Evolutionary conservation across 2,113 vertebrate species (phyloP).

Genomic region (Motacilla alba): DNA sequence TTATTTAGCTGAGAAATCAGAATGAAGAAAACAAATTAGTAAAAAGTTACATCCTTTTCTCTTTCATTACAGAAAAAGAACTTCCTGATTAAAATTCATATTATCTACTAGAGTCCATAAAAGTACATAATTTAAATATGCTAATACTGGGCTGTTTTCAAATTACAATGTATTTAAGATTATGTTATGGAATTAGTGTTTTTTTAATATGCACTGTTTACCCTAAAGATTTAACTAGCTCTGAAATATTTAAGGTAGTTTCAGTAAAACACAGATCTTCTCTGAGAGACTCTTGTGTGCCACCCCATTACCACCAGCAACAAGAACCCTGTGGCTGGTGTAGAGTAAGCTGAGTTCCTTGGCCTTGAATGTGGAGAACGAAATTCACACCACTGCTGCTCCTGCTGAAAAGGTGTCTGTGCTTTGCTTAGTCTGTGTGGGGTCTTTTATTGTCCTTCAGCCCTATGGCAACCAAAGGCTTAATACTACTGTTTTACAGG

Average conservation of each 20-base stretch:
- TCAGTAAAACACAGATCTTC: not conserved
- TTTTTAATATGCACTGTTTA: slow-evolving; percentile 2
- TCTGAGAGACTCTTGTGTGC: not conserved
- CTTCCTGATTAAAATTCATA: slow-evolving; percentile 35
- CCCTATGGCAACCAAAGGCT: not conserved
- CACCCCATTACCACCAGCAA: not conserved
- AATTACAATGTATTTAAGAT: slow-evolving; percentile 35
- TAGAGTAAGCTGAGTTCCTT: not conserved
- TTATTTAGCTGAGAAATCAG: slow-evolving; percentile 45
- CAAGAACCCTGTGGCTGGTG: too few relatives aligned
- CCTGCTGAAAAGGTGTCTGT: not conserved
- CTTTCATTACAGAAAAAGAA: not conserved
- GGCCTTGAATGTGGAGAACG: not conserved
- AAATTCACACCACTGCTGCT: not conserved
- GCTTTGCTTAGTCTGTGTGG: not conserved
- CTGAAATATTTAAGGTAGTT: not conserved
- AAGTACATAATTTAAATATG: slow-evolving; percentile 38
- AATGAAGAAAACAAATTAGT: slow-evolving; percentile 52
- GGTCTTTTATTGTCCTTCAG: not conserved
- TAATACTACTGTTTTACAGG: not conserved
- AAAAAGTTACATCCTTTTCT: not conserved
- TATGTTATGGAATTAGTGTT: slow-evolving; percentile 1
- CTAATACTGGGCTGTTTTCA: slow-evolving; percentile 21
- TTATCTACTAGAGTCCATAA: slow-evolving; percentile 35
- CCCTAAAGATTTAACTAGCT: not conserved